These are phyloP conservation scores for Byasa hedistus DNA, from an alignment of 2,888 invertebrate species.

Conservation along the genomic window DNA sequence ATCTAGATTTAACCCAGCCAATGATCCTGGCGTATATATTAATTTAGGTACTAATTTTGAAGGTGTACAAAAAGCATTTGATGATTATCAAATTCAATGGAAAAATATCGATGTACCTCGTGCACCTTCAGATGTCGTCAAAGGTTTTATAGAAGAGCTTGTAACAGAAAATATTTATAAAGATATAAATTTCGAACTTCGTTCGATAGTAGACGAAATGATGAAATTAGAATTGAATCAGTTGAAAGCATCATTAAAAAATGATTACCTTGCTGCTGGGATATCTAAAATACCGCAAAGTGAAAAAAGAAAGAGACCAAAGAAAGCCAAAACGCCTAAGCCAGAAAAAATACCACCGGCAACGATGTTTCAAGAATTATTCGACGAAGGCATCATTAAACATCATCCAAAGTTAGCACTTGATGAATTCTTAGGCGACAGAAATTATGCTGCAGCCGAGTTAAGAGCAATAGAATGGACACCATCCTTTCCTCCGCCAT, in stretches of 20 bases:
- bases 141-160: slow-evolving; percentile 82
- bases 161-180: slow-evolving; percentile 83
- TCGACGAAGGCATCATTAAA: slow-evolving; percentile 84
- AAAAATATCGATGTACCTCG: slow-evolving; percentile 59
- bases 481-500: slow-evolving; percentile 72
- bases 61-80: slow-evolving; percentile 50
- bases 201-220: slow-evolving; percentile 84
- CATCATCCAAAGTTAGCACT: slow-evolving; percentile 80
- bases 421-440: slow-evolving; percentile 85
- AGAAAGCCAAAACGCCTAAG: slow-evolving; percentile 76
- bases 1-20: slow-evolving; percentile 68
- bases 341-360: slow-evolving; percentile 81
- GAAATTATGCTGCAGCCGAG: slow-evolving; percentile 81
- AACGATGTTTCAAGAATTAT: slow-evolving; percentile 86
- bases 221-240: slow-evolving; percentile 80
- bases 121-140: slow-evolving; percentile 79
- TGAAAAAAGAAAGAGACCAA: slow-evolving; percentile 65
- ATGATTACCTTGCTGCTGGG: slow-evolving; percentile 51
- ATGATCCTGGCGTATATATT: slow-evolving; percentile 66
- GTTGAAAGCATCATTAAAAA: slow-evolving; percentile 76
- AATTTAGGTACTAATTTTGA: slow-evolving; percentile 47
- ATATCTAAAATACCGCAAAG: slow-evolving; percentile 45
- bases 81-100: slow-evolving; percentile 61
- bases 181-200: slow-evolving; percentile 83
- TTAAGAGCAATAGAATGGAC: slow-evolving; percentile 64